A percentile compares a stretch with the other conserved stretches of the same genome.
These are phyloP conservation scores for Gallinago stenura DNA, from an alignment of 2,797 vertebrate species.

Conservation along the genomic window DNA sequence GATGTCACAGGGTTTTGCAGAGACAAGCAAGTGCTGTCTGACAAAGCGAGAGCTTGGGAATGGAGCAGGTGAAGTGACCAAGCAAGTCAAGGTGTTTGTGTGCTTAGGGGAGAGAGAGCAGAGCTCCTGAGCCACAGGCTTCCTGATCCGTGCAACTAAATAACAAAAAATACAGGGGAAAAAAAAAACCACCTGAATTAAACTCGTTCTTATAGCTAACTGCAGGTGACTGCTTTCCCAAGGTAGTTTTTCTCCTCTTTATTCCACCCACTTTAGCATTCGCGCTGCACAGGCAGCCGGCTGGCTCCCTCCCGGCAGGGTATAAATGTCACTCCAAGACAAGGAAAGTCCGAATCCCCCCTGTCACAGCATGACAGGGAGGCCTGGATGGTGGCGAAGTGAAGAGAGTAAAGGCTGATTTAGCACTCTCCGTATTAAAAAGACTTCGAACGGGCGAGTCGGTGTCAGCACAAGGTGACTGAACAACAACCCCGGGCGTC, in stretches of 20 bases:
- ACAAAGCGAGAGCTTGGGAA: neutral
- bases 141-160: neutral
- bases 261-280: constrained; percentile 37
- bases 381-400: constrained; percentile 17
- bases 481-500: neutral
- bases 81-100: neutral
- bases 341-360: constrained; percentile 51
- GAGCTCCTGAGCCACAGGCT: neutral
- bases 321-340: constrained; percentile 64
- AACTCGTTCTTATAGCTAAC: constrained; percentile 5
- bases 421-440: neutral
- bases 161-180: neutral
- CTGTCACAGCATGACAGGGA: constrained; percentile 15
- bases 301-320: constrained; percentile 44
- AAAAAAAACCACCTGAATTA: neutral
- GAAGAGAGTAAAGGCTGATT: constrained; percentile 5
- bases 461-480: constrained; percentile 18
- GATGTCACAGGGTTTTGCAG: neutral
- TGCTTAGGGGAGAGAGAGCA: neutral
- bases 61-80: fast-evolving
- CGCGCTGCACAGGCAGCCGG: neutral
- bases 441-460: constrained; percentile 6
- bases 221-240: constrained; percentile 26
- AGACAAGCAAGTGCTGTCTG: neutral
- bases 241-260: constrained; percentile 25